Conservation (phyloP, 2,797 vertebrate genomes). For the Philypnodon macrostomus region DNA sequence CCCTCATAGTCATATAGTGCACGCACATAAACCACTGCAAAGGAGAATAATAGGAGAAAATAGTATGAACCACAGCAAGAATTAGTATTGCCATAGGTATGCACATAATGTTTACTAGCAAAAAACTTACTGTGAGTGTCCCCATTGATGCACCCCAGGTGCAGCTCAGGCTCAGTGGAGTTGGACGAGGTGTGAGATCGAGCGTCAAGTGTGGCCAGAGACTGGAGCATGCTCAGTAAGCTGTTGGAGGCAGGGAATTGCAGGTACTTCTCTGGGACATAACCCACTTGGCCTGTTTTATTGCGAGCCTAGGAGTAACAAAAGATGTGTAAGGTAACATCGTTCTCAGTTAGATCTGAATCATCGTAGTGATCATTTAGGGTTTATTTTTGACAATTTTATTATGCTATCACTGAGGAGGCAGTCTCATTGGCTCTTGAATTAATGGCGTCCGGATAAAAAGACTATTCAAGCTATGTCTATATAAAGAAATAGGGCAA, state of each 20-base stretch:
- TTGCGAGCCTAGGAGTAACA: conserved; percentile 84
- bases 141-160: conserved; percentile 81
- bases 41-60: conserved; percentile 12
- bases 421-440: too few relatives aligned
- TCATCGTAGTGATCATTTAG: too few relatives aligned
- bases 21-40: conserved; percentile 88
- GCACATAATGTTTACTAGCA: background rate
- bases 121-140: conserved; percentile 82
- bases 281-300: conserved; percentile 90
- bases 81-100: conserved; percentile 26
- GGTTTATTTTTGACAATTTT: too few relatives aligned
- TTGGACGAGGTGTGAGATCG: conserved; percentile 93
- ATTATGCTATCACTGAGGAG: too few relatives aligned
- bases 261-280: conserved; percentile 96
- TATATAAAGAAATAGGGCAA: too few relatives aligned
- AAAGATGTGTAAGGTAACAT: too few relatives aligned
- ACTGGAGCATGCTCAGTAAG: conserved; percentile 95
- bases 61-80: conserved; percentile 16
- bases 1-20: conserved; percentile 98
- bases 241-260: conserved; percentile 94
- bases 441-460: too few relatives aligned
- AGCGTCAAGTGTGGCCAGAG: conserved; percentile 85
- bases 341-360: too few relatives aligned
- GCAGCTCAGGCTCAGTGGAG: conserved; percentile 86
- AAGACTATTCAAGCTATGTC: too few relatives aligned